Evolutionary conservation across 2,888 invertebrate genomes (phyloP).

Genomic region (Ariolimax columbianus): DNA sequence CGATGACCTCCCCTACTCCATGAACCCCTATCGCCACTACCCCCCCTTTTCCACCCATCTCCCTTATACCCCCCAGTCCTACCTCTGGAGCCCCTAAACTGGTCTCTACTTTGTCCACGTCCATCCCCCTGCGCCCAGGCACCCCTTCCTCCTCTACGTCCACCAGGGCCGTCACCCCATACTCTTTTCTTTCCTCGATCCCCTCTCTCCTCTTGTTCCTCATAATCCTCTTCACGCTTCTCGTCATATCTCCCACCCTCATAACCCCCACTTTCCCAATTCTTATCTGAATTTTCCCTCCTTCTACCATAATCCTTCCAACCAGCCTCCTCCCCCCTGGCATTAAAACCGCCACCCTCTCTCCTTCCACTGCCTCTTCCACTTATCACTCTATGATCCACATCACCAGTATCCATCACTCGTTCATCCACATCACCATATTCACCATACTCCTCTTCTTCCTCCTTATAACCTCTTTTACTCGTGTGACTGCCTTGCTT

Average conservation of each 20-base stretch:
- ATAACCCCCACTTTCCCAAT: slow-evolving; percentile 22
- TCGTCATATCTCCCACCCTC: slow-evolving; percentile 24
- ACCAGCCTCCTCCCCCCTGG: slow-evolving; percentile 1
- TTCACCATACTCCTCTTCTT: slow-evolving; percentile 34
- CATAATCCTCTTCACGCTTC: slow-evolving; percentile 35
- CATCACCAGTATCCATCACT: slow-evolving; percentile 17
- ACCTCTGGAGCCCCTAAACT: slow-evolving; percentile 46
- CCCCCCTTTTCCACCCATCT: slow-evolving; percentile 33
- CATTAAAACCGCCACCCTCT: neutral
- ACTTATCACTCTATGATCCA: neutral
- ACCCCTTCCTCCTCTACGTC: slow-evolving; percentile 50
- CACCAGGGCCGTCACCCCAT: slow-evolving; percentile 53
- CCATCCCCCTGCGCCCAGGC: slow-evolving; percentile 49
- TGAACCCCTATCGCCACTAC: slow-evolving; percentile 32
- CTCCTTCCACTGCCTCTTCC: neutral
- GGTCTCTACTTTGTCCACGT: slow-evolving; percentile 50
- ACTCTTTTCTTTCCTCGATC: slow-evolving; percentile 46
- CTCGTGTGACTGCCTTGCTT: neutral
- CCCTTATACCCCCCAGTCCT: slow-evolving; percentile 35
- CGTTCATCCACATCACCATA: slow-evolving; percentile 43
- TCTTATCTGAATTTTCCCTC: neutral
- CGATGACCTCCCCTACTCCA: slow-evolving; percentile 23
- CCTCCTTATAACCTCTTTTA: slow-evolving; percentile 2
- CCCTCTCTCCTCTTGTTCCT: slow-evolving; percentile 27
- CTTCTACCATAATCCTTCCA: slow-evolving; percentile 18